These are phyloP conservation scores for Campylomormyrus numenius DNA, from an alignment of 2,113 vertebrate genomes.

Conservation along the genomic window DNA sequence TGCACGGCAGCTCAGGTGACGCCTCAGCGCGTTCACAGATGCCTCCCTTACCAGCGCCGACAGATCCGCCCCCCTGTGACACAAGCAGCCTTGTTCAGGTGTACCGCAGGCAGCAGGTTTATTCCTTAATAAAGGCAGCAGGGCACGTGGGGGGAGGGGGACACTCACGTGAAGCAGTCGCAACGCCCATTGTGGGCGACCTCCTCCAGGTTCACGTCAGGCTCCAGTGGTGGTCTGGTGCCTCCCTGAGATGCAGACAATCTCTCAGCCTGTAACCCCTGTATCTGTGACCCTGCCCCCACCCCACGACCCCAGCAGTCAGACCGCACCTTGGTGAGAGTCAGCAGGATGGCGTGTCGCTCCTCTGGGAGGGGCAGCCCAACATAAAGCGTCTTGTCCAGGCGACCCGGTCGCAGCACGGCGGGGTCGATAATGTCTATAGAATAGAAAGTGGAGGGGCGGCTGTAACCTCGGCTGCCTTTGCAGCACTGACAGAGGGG, in stretches of 20 bases:
- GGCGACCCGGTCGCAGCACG: conserved; percentile 81
- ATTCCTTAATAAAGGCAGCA: neutral
- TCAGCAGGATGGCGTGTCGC: conserved; percentile 80
- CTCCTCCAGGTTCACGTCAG: conserved; percentile 72
- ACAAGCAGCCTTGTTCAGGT: neutral
- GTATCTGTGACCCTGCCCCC: neutral
- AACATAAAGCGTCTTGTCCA: conserved; percentile 90
- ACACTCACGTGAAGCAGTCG: conserved; percentile 80
- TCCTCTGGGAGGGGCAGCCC: conserved; percentile 82
- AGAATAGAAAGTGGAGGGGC: neutral
- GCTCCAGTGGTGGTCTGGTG: conserved; percentile 67
- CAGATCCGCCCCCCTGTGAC: conserved; percentile 80
- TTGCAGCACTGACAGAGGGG: neutral
- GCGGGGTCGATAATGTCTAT: conserved; percentile 92
- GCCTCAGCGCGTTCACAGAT: conserved; percentile 74
- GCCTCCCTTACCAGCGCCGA: conserved; percentile 87
- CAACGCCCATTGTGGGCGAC: conserved; percentile 71
- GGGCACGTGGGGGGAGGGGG: too few species aligned
- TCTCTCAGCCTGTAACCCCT: neutral
- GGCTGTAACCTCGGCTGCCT: neutral
- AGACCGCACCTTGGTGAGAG: conserved; percentile 77
- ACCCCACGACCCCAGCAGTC: neutral
- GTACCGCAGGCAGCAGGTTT: neutral
- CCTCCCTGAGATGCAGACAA: conserved; percentile 60
- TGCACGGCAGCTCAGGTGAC: conserved; percentile 35